Base-by-base conservation (phyloP, 2,888 invertebrate genomes). In the Chaitophorus viminalis region DNA sequence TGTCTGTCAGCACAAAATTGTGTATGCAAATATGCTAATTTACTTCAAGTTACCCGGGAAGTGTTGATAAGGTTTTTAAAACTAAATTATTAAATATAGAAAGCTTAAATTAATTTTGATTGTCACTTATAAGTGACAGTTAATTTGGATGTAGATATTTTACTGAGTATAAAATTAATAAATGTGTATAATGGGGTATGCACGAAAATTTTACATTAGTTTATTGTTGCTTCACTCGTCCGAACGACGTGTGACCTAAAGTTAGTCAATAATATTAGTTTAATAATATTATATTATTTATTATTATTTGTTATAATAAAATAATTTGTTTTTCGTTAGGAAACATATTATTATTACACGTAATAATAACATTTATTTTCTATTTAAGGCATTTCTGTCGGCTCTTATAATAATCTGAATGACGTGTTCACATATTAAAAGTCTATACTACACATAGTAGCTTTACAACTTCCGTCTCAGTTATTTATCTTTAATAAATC, bases 401-500 rank as follows among this genome's bases (percentile, higher is more conserved):
- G 25, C n/a, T 68, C 29, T 6, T 25, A n/a, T 68, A 2, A 29
- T 68, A 29, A 68, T n/a, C 68, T 14, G 17, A 33, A 70, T n/a
- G n/a, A 72, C 21, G 52, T 46, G 70, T 52, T 72, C 18, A 6
- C 18, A 6, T 31, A 68, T 21, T 2, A 18, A 25, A 72, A 82
- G 72, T 70, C 70, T 46, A 31, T 25, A 52, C 2, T 60, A 3
- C 8, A 14, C 46, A 75, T 29, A n/a, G n/a, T n/a, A 36, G 60
- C 21, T 60, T 14, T 29, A 21, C 29, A 39, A 82, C 33, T 82
- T 33, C 54, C 29, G 39, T 29, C 29, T 36, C 21, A 14, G 74
- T 75, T 60, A 60, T 83, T 75, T 39, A 75, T 36, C 36, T 39
- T 39, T 39, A 21, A 74, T 75, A 75, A 83, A 84, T 76, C 65